These are phyloP conservation scores for Onychomys torridus DNA, from an alignment of 2,797 vertebrate genomes.

Conservation along the genomic window DNA sequence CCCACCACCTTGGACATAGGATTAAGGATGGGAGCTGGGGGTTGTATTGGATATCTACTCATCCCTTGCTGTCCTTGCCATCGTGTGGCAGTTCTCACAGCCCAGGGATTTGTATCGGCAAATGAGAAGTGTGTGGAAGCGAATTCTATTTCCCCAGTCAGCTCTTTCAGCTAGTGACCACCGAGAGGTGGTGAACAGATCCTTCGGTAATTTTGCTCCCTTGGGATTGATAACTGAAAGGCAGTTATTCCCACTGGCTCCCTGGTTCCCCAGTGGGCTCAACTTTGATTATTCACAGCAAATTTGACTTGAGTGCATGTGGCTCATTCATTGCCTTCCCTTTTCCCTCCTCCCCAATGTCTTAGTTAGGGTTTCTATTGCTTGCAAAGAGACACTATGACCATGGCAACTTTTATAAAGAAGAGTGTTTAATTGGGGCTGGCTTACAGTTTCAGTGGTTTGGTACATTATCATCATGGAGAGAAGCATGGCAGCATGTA, in stretches of 20 bases:
- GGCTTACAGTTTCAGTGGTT: background rate
- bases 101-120: background rate
- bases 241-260: background rate
- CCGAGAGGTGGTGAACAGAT: background rate
- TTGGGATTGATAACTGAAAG: constrained; percentile 28
- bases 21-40: rapidly evolving
- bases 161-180: background rate
- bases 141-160: background rate
- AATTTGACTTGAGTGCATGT: background rate
- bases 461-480: background rate
- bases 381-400: background rate
- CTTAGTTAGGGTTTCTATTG: background rate
- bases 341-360: background rate
- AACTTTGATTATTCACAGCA: background rate
- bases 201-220: background rate
- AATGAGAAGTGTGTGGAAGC: background rate
- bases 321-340: background rate
- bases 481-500: background rate
- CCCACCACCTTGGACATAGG: background rate
- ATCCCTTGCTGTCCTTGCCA: background rate
- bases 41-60: background rate
- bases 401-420: background rate
- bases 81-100: background rate
- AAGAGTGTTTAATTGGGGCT: background rate
- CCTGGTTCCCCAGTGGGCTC: background rate